Conservation (phyloP, 2,113 vertebrate genomes). For the Phrynocephalus versicolor region DNA sequence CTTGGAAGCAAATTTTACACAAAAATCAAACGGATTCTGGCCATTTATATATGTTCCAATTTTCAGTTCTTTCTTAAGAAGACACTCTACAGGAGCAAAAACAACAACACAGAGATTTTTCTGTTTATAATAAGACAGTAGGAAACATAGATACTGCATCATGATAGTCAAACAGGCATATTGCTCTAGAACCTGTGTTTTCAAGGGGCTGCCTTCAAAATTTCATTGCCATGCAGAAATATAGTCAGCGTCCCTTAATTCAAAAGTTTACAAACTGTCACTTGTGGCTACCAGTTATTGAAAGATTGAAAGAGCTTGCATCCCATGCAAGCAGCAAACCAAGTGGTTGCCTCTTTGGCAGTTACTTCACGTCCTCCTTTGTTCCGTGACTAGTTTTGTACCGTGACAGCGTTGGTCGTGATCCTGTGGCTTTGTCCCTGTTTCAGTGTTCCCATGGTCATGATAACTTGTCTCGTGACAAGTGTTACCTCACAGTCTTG, state of each 20-base stretch:
- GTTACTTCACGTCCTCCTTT: too few relatives aligned
- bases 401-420: too few relatives aligned
- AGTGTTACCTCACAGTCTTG: too few relatives aligned
- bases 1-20: not conserved
- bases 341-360: too few relatives aligned
- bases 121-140: not conserved
- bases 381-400: too few relatives aligned
- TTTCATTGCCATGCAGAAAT: not conserved
- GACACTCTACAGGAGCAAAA: not conserved
- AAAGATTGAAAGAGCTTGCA: too few relatives aligned
- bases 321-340: too few relatives aligned
- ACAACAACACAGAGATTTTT: not conserved
- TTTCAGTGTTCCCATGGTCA: too few relatives aligned
- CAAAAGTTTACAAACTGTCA: not conserved
- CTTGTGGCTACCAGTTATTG: not conserved
- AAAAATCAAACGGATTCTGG: too few relatives aligned
- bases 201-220: not conserved
- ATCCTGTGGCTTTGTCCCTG: too few relatives aligned
- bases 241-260: not conserved
- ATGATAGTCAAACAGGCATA: not conserved
- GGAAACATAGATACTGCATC: not conserved
- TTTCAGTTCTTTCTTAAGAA: not conserved
- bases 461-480: too few relatives aligned
- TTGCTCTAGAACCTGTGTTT: not conserved
- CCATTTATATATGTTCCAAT: not conserved